phyloP scores from a whole-genome alignment of 2,888 invertebrate species.

The Eretmocerus hayati region DNA sequence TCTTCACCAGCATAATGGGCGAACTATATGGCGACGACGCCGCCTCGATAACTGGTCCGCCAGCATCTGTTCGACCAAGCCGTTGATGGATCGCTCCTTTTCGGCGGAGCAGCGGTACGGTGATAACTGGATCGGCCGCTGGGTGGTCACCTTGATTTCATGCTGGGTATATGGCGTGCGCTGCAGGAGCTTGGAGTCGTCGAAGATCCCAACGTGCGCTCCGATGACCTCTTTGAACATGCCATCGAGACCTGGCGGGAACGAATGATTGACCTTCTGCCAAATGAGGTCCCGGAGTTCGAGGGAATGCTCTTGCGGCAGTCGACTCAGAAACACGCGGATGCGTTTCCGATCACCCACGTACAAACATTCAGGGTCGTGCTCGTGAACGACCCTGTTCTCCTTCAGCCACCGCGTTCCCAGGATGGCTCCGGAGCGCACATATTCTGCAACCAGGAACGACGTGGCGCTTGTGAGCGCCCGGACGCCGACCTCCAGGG shows the following conservation, averaged over 20 bases:
- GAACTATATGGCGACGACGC: conserved; percentile 21
- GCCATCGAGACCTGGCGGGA: too few relatives aligned
- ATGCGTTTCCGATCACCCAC: neutral
- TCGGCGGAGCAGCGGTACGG: conserved; percentile 5
- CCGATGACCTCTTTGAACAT: too few relatives aligned
- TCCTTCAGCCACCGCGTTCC: too few relatives aligned
- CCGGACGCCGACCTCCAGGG: too few relatives aligned
- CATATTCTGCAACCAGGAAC: neutral
- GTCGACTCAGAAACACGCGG: neutral
- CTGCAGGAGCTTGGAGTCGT: neutral
- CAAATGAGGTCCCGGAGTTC: too few relatives aligned
- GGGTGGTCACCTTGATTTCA: neutral
- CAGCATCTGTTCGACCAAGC: conserved; percentile 21
- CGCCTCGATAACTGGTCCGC: conserved; percentile 24
- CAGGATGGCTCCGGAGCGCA: too few relatives aligned
- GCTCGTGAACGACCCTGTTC: too few relatives aligned
- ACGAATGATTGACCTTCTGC: too few relatives aligned
- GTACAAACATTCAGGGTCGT: too few relatives aligned
- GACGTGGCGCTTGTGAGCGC: neutral
- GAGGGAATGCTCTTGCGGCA: too few relatives aligned
- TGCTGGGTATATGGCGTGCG: neutral
- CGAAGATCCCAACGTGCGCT: too few relatives aligned
- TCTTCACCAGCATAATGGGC: conserved; percentile 21
- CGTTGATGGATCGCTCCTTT: conserved; percentile 15
- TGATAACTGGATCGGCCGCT: neutral